Evolutionary conservation across 2,797 vertebrate species (phyloP).

Genomic region (Mallotus villosus): DNA sequence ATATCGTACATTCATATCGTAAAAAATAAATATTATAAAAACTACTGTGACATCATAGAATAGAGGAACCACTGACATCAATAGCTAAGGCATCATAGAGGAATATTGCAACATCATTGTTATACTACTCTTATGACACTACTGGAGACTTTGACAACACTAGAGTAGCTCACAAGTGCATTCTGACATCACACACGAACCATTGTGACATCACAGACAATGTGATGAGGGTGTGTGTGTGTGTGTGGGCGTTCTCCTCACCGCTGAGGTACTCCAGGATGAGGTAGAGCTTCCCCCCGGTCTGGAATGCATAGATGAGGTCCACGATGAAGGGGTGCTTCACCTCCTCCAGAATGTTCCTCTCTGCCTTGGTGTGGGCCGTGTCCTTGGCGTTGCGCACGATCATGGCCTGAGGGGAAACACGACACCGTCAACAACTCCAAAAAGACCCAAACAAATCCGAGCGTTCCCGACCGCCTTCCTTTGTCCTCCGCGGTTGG

Average conservation of each 20-base stretch:
- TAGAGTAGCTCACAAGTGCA: too few species aligned
- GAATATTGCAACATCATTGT: not conserved
- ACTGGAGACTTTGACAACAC: too few species aligned
- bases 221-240: not conserved
- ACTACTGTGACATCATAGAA: not conserved
- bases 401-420: conserved; percentile 81
- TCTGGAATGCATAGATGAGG: conserved; percentile 90
- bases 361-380: conserved; percentile 86
- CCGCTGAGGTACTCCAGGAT: conserved; percentile 90
- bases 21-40: too few species aligned
- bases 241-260: conserved; percentile 55
- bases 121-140: too few species aligned
- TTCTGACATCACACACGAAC: too few species aligned
- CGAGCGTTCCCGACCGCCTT: not conserved
- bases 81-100: not conserved
- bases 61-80: not conserved
- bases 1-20: too few species aligned
- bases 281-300: conserved; percentile 91
- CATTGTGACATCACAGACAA: not conserved
- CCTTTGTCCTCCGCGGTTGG: not conserved
- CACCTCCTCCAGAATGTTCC: conserved; percentile 87
- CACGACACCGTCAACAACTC: conserved; percentile 12
- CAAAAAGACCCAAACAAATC: not conserved
- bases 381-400: conserved; percentile 86
- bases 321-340: conserved; percentile 89